Base-by-base conservation (phyloP, 1,140 invertebrate species). In the Trachymyrmex cornetzi region DNA sequence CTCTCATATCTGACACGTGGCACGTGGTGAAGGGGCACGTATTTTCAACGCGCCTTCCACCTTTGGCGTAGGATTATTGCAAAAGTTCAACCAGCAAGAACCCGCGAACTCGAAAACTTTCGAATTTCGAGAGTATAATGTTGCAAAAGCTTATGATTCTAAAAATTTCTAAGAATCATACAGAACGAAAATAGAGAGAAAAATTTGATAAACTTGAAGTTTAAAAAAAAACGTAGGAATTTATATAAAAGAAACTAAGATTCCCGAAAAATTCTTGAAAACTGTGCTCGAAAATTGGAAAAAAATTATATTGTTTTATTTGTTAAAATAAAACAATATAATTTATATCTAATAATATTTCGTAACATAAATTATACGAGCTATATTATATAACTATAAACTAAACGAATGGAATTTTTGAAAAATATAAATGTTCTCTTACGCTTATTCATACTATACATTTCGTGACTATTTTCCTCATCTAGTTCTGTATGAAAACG, bases 1-100 rank as follows among this genome's bases (percentile, higher is more conserved):
- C 55, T 75, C 24, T 61, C 80, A 84, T 84, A 84, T 84, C 80
- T 84, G 69, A 84, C 69, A 84, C 55, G 57, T 61, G 67, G 48
- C 69, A 61, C 80, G 67, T 38, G 79, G 53, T 38, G 79, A 57
- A 57, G 59, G 24, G 22, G 64, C 77, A 81, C 48, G 55, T 61
- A 63, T 75, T 74, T 74, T 61, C 80, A 30, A 74, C 38, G 24
- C 80, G 38, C 2, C 19, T 84, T 38, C 14, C 5, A 30, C n/a
- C 6, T 34, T 48, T 80, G 16, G 16, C n/a, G 57, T 59, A 34
- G 57, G 69, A 74, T 84, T 84, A 84, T 84, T 84, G 69, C 67
- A 27, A 48, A 50, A 84, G 80, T 84, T 84, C 38, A 44, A 38
- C 12, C 53, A 11, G n/a, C 22, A 61, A 24, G 38, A 63, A 75